These are phyloP conservation scores for Drosophila subobscura DNA, from an alignment of 1,140 invertebrate genomes.

Conservation along the genomic window DNA sequence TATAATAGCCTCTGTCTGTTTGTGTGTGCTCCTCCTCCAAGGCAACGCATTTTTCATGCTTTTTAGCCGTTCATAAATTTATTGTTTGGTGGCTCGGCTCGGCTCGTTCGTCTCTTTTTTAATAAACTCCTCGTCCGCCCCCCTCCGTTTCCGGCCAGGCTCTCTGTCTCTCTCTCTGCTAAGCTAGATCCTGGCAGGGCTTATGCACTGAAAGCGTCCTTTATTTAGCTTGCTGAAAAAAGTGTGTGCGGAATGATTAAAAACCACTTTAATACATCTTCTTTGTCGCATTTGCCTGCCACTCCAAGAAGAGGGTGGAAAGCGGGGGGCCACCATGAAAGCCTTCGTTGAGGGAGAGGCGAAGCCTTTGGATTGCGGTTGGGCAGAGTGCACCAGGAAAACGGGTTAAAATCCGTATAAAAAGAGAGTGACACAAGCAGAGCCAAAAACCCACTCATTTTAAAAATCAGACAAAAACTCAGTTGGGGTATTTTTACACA, in stretches of 20 bases:
- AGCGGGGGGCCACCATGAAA: constrained; percentile 1
- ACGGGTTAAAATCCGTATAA: neutral
- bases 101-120: constrained; percentile 62
- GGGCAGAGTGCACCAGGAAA: neutral
- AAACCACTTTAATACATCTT: constrained; percentile 74
- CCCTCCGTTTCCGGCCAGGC: neutral
- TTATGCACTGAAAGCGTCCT: constrained; percentile 47
- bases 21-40: constrained; percentile 39
- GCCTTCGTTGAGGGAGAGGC: constrained; percentile 25
- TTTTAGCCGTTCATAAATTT: constrained; percentile 46
- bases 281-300: constrained; percentile 55
- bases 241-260: constrained; percentile 56
- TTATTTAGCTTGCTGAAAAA: constrained; percentile 62
- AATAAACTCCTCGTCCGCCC: constrained; percentile 57
- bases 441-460: neutral
- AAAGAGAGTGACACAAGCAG: neutral
- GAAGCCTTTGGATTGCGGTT: constrained; percentile 5
- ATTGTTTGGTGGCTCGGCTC: constrained; percentile 19
- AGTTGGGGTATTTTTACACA: neutral
- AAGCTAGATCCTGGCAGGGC: constrained; percentile 27
- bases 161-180: constrained; percentile 6
- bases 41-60: constrained; percentile 73
- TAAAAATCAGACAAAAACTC: neutral
- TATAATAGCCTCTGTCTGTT: constrained; percentile 8
- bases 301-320: neutral